Conservation (phyloP, 2,113 vertebrate species). For the Ardeotis arabs region DNA sequence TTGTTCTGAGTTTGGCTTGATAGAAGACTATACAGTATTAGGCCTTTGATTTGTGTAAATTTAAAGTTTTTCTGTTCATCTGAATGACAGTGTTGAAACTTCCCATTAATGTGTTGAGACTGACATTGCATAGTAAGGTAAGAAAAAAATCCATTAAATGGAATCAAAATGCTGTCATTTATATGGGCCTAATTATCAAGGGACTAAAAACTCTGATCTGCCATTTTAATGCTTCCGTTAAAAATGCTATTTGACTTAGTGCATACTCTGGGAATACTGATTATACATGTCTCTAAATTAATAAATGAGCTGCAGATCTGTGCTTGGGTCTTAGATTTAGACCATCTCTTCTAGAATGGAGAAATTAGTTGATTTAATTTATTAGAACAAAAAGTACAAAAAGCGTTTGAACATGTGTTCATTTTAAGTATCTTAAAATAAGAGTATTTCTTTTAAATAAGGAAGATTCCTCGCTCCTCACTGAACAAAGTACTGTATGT, state of each 20-base stretch:
- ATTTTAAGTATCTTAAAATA: background rate
- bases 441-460: background rate
- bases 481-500: background rate
- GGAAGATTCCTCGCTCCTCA: background rate
- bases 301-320: background rate
- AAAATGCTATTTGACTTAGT: background rate
- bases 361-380: background rate
- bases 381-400: background rate
- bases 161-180: slow-evolving; percentile 49
- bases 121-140: slow-evolving; percentile 7
- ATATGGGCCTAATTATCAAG: slow-evolving; percentile 10
- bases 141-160: slow-evolving; percentile 19
- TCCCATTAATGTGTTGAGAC: slow-evolving; percentile 34
- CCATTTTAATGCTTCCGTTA: background rate
- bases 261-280: background rate
- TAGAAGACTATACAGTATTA: background rate
- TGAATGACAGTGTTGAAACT: slow-evolving; percentile 49
- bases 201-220: slow-evolving; percentile 6
- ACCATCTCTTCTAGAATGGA: background rate
- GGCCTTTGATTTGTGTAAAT: background rate
- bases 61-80: slow-evolving; percentile 21
- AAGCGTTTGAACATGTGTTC: background rate
- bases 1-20: background rate
- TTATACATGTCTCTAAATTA: background rate
- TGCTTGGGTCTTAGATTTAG: background rate